Conservation (phyloP, 2,888 invertebrate genomes). For the Magallana nippona region DNA sequence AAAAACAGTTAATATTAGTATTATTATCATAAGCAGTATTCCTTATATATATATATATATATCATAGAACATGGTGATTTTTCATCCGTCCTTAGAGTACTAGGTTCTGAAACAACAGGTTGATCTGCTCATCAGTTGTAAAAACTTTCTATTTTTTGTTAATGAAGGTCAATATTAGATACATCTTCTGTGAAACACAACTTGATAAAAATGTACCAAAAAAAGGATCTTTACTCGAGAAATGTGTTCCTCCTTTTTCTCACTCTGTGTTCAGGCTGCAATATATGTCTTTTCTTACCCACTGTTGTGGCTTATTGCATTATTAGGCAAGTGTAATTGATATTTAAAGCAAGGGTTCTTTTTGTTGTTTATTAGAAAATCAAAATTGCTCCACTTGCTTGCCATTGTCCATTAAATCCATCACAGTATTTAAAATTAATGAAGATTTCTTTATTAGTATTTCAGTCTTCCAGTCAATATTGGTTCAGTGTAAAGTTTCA, state of each 20-base stretch:
- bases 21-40: too few relatives aligned
- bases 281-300: neutral
- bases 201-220: too few relatives aligned
- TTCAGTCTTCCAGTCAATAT: constrained; percentile 18
- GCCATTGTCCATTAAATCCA: neutral
- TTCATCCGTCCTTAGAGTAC: too few relatives aligned
- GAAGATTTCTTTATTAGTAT: neutral
- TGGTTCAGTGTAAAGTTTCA: neutral
- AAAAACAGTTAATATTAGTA: too few relatives aligned
- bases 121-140: too few relatives aligned
- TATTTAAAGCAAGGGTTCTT: neutral
- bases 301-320: neutral
- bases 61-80: too few relatives aligned
- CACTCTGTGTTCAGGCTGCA: neutral
- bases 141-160: too few relatives aligned
- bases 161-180: too few relatives aligned
- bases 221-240: too few relatives aligned
- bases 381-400: constrained; percentile 6
- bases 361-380: neutral
- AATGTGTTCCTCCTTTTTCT: neutral
- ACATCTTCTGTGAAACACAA: too few relatives aligned
- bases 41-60: too few relatives aligned
- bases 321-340: neutral
- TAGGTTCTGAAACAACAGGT: too few relatives aligned
- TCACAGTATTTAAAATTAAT: neutral